Evolutionary conservation across 2,113 vertebrate species (phyloP), one percentile per base, ranked within the genome.

Genomic region (Chaetura pelagica): DNA sequence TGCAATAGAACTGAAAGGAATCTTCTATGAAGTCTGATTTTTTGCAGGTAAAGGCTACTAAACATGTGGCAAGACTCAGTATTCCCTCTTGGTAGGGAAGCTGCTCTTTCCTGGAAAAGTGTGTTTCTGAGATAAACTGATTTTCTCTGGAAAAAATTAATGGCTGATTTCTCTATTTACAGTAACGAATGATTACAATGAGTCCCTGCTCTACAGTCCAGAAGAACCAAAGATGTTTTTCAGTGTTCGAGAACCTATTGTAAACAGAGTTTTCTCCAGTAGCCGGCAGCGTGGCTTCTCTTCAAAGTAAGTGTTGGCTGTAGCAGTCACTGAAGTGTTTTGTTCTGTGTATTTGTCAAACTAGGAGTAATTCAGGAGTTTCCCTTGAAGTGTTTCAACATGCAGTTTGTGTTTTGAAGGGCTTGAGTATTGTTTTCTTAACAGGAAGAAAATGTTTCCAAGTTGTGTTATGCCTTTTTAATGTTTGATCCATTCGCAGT

Each of bases 231-330:
- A 98, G 94, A 97, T 99, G 97, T 98, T 99, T 97, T 99, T 99
- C 98, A 99, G 99, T 93, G 92, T 99, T 94, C 98, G 99, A 95
- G 99, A 99, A 95, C 99, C 99, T 72, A 99, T 99, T 73, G 98
- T 98, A 85, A 99, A 99, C 98, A 96, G 99, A 90, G 99, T 99
- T 52, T 99, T 99, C 97, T 99, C 98, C 74, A 99, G 98, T 95
- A 99, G 98, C 75, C 98, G 97, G 16, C 99, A 99, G 90, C 98
- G 99, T 68, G 99, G 99, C 79, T 99, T 99, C 88, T 99, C 99
- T 94, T 99, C 96, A 90, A 99, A 98, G 99, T 99, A 97, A 98
- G 99, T 96, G 38, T 58, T 86, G n/a, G 18, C 63, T 82, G 49
- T n/a, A 75, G 16, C n/a, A 54, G 20, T 80, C 44, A 42, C 30